Evolutionary conservation across 64 coral and sea anemone genomes (phyloP).

Genomic region (Stylophora pistillata): DNA sequence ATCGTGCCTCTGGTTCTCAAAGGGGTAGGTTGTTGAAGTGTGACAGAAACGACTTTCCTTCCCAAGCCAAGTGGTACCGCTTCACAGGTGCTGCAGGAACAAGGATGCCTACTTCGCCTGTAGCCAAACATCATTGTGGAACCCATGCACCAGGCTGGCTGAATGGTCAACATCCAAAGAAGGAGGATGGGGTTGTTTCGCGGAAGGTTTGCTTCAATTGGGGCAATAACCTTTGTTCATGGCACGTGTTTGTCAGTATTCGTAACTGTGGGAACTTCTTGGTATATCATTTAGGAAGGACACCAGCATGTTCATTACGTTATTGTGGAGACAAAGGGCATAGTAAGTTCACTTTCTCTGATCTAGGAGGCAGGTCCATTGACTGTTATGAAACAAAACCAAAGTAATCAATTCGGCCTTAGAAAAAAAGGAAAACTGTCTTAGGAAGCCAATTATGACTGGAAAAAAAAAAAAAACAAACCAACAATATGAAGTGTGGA

Average conservation of each 20-base stretch:
- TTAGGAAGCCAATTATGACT: too few relatives aligned
- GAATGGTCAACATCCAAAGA: constrained; percentile 27
- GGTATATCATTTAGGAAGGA: not conserved
- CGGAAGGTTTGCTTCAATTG: constrained; percentile 40
- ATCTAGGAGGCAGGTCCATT: too few relatives aligned
- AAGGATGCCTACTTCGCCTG: constrained; percentile 15
- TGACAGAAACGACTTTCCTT: not conserved
- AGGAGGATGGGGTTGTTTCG: not conserved
- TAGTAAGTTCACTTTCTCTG: too few relatives aligned
- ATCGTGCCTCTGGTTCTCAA: constrained; percentile 1
- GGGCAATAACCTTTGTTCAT: constrained; percentile 8
- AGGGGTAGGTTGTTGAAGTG: constrained; percentile 7
- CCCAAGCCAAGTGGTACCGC: constrained; percentile 19
- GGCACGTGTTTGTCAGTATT: constrained; percentile 2
- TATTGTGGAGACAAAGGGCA: constrained; percentile 22
- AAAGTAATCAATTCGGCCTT: too few relatives aligned
- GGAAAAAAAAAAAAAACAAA: too few relatives aligned
- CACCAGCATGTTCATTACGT: constrained; percentile 19
- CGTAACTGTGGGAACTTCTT: constrained; percentile 48
- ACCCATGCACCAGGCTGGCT: constrained; percentile 50
- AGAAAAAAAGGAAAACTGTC: too few relatives aligned
- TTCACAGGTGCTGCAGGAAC: constrained; percentile 15
- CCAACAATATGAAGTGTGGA: too few relatives aligned
- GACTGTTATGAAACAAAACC: too few relatives aligned
- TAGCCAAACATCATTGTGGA: constrained; percentile 9